A percentile compares a stretch with the other conserved stretches of the same genome.
Conservation (phyloP, 2,113 vertebrate genomes). For the Gallinago undulata region DNA sequence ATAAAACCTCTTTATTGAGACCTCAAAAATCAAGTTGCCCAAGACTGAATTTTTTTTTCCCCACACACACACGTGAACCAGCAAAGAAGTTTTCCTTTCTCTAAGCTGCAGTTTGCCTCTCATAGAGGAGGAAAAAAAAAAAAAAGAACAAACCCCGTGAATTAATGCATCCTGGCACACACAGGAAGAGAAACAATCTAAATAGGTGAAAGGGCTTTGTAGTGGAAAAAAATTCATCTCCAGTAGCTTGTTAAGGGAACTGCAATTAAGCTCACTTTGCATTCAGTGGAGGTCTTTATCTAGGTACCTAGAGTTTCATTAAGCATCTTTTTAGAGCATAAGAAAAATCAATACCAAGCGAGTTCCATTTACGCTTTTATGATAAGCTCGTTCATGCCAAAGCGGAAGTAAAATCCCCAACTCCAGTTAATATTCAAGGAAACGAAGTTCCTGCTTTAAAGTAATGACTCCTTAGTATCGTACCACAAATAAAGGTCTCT, state of each 20-base stretch:
- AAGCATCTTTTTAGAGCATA: constrained; percentile 34
- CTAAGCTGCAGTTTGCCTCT: background rate
- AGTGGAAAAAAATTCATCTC: background rate
- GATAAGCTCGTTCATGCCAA: background rate
- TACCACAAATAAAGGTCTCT: constrained; percentile 64
- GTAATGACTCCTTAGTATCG: constrained; percentile 65
- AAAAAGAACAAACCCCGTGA: background rate
- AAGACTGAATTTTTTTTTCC: no score
- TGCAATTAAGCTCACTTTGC: constrained; percentile 40
- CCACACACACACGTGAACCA: accelerated
- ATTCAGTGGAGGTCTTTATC: constrained; percentile 21
- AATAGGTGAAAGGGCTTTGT: constrained; percentile 32
- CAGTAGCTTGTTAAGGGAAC: constrained; percentile 23
- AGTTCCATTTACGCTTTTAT: constrained; percentile 31
- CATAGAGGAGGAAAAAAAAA: accelerated
- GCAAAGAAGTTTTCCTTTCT: background rate
- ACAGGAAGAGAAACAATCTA: background rate
- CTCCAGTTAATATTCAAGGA: constrained; percentile 48
- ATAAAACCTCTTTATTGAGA: background rate
- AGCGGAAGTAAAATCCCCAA: constrained; percentile 44
- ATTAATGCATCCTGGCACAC: background rate
- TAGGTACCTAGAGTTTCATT: constrained; percentile 38
- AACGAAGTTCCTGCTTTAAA: constrained; percentile 56
- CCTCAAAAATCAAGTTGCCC: background rate
- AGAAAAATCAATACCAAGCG: constrained; percentile 34